A percentile compares a stretch with the other conserved stretches of the same genome.
Evolutionary conservation across 2,113 vertebrate species (phyloP).

Genomic region (Chamaea fasciata): DNA sequence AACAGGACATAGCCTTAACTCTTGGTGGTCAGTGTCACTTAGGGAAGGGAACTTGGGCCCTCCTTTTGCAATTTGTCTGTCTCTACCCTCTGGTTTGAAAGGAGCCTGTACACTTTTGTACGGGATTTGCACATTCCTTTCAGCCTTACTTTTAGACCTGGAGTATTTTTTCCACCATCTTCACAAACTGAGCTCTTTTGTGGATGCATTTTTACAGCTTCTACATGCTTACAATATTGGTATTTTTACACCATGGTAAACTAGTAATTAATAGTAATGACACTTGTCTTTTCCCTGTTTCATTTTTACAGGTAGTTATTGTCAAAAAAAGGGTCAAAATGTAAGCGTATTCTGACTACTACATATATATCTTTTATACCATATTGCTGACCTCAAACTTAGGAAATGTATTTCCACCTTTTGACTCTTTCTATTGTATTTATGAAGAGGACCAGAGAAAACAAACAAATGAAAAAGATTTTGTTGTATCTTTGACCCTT

Average conservation of each 20-base stretch:
- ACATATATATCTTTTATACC: neutral
- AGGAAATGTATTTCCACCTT: neutral
- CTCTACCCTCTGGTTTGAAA: neutral
- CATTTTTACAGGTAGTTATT: neutral
- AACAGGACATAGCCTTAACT: neutral
- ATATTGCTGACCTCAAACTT: neutral
- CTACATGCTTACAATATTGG: neutral
- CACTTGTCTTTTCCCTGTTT: neutral
- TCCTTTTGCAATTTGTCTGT: neutral
- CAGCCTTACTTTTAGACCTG: neutral
- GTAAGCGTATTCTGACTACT: neutral
- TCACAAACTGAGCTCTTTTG: neutral
- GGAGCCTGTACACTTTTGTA: neutral
- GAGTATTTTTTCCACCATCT: neutral
- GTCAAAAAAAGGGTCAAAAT: neutral
- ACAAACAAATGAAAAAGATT: neutral
- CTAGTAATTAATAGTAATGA: neutral
- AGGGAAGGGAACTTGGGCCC: neutral
- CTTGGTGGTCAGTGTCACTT: neutral
- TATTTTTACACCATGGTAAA: neutral
- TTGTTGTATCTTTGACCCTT: neutral
- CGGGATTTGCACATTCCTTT: neutral
- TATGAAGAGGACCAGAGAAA: neutral
- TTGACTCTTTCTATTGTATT: neutral
- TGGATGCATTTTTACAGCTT: neutral